phyloP scores from a whole-genome alignment of 2,113 vertebrate genomes.

The Stegostoma tigrinum region DNA sequence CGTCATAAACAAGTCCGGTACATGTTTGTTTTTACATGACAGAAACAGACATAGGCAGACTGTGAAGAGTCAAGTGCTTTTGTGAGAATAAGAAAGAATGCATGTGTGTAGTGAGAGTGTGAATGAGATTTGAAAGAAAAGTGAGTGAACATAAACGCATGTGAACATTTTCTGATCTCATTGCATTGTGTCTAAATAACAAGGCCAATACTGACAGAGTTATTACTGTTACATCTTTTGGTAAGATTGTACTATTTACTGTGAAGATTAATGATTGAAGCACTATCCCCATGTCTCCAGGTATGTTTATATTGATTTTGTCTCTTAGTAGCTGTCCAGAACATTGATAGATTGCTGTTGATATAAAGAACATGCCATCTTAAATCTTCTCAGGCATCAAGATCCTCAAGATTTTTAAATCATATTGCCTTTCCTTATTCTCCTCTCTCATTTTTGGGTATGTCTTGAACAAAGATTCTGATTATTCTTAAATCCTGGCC shows the following conservation, averaged over 20 bases:
- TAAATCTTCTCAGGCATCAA: slow-evolving; percentile 48
- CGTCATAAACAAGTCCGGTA: not conserved
- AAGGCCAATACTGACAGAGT: not conserved
- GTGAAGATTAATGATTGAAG: slow-evolving; percentile 42
- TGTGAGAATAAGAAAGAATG: not conserved
- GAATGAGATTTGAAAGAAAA: not conserved
- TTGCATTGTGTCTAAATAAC: not conserved
- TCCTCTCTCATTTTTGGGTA: not conserved
- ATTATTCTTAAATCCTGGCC: not conserved
- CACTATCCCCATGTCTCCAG: slow-evolving; percentile 41
- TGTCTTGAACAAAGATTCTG: not conserved
- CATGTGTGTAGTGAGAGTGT: not conserved
- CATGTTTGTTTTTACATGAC: not conserved
- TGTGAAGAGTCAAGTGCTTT: not conserved
- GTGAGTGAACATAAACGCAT: not conserved
- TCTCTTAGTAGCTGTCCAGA: slow-evolving; percentile 42
- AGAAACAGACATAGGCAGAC: not conserved
- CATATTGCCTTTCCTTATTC: slow-evolving; percentile 39
- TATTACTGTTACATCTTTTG: not conserved
- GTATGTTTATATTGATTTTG: slow-evolving; percentile 55
- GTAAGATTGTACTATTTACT: slow-evolving; percentile 36
- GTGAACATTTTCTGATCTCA: not conserved
- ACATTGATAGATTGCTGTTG: slow-evolving; percentile 52
- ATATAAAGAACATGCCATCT: slow-evolving; percentile 47
- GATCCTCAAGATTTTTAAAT: slow-evolving; percentile 47